Percentiles rank a stretch among this genome's conserved stretches.
Conservation (phyloP, 2,113 vertebrate genomes). For the Hyperoodon ampullatus region DNA sequence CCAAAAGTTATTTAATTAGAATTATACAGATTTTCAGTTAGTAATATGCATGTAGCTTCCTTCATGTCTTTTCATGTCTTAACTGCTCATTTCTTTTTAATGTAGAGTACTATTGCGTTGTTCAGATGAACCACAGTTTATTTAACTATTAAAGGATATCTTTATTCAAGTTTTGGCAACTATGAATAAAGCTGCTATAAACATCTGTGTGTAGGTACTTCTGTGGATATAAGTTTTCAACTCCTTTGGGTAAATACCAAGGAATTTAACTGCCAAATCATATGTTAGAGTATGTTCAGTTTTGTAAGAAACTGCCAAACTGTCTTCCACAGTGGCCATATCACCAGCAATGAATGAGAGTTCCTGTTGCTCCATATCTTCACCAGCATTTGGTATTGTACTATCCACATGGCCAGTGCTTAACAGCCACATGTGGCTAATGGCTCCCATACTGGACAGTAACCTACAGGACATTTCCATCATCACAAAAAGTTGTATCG, state of each 20-base stretch:
- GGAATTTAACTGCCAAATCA: neutral
- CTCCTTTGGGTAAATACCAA: neutral
- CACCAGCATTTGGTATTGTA: neutral
- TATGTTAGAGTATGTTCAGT: neutral
- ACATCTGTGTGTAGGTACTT: neutral
- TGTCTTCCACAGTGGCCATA: neutral
- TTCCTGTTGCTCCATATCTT: neutral
- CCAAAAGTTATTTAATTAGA: neutral
- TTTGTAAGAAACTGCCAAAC: neutral
- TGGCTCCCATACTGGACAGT: neutral
- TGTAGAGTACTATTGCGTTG: neutral
- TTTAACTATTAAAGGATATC: neutral
- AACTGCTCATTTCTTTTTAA: neutral
- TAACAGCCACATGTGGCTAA: neutral
- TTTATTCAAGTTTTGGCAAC: neutral
- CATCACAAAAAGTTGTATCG: neutral
- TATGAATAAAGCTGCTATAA: constrained; percentile 15
- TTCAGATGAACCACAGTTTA: neutral
- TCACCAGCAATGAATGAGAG: neutral
- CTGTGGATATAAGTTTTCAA: neutral
- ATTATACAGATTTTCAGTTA: neutral
- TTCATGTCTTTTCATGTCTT: neutral
- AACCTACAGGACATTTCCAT: neutral
- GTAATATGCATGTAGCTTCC: neutral
- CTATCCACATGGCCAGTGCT: neutral